phyloP scores from a whole-genome alignment of 2,888 invertebrate genomes.

The Luffia ferchaultella region DNA sequence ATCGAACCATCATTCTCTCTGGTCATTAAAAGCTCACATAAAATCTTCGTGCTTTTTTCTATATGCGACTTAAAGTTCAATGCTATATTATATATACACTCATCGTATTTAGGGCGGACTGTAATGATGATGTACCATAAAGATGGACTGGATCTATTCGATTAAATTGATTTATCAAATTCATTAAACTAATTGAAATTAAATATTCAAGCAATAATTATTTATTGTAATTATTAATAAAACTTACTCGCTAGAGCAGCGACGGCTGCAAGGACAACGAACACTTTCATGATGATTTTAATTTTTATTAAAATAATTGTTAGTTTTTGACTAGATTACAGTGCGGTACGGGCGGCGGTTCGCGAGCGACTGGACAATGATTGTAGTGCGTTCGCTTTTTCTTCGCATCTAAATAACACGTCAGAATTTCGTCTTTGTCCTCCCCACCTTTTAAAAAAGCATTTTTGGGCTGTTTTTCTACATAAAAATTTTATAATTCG shows the following conservation, averaged over 20 bases:
- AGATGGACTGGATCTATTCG: neutral
- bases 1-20: no score
- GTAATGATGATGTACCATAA: slow-evolving; percentile 3
- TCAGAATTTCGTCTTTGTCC: neutral
- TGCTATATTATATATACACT: no score
- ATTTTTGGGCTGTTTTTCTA: no score
- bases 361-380: slow-evolving; percentile 48
- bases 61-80: no score
- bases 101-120: no score
- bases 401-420: slow-evolving; percentile 27
- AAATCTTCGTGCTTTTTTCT: no score
- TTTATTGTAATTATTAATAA: neutral
- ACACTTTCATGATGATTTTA: slow-evolving; percentile 61
- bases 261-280: slow-evolving; percentile 52
- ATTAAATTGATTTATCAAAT: neutral
- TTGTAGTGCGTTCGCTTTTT: slow-evolving; percentile 53
- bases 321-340: slow-evolving; percentile 47
- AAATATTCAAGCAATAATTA: neutral
- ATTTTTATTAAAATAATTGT: slow-evolving; percentile 28
- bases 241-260: slow-evolving; percentile 57
- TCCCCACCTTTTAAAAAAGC: neutral
- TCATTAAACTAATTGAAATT: neutral
- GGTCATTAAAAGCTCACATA: no score
- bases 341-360: slow-evolving; percentile 53
- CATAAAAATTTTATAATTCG: no score